Conservation (phyloP, 2,113 vertebrate species). For the Macquaria ambigua region DNA sequence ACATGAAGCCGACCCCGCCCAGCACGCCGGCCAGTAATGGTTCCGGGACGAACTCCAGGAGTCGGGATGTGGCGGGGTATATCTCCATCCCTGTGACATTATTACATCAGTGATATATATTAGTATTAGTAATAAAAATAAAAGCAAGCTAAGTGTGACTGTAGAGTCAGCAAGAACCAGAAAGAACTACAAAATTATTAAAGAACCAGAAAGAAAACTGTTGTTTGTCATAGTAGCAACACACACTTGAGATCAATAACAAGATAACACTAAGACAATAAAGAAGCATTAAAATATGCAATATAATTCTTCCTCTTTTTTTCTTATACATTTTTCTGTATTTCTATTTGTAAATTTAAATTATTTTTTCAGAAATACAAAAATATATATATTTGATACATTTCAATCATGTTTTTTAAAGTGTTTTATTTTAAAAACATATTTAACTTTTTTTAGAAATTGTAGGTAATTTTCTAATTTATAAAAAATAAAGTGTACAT, state of each 20-base stretch:
- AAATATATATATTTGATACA: too few species aligned
- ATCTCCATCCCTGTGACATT: constrained; percentile 87
- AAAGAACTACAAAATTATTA: not conserved
- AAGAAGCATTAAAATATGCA: not conserved
- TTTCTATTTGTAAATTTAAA: not conserved
- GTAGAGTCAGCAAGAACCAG: constrained; percentile 4
- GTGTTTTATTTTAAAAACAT: not conserved
- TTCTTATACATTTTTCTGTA: not conserved
- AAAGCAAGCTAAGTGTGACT: not conserved
- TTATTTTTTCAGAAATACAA: too few species aligned
- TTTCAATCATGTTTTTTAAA: too few species aligned
- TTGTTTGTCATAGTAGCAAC: not conserved
- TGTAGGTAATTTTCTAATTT: not conserved
- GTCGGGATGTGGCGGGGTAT: constrained; percentile 86
- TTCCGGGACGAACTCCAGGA: constrained; percentile 87
- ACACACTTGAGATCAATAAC: not conserved
- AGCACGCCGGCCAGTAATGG: constrained; percentile 89
- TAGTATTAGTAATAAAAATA: not conserved
- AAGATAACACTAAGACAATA: not conserved
- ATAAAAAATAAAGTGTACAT: not conserved
- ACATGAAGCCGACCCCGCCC: constrained; percentile 91
- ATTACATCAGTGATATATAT: constrained; percentile 14
- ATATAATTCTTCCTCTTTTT: not conserved
- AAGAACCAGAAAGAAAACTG: not conserved
- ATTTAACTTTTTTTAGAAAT: too few species aligned